Conservation (phyloP, 2,797 vertebrate genomes). For the Lerista edwardsae region DNA sequence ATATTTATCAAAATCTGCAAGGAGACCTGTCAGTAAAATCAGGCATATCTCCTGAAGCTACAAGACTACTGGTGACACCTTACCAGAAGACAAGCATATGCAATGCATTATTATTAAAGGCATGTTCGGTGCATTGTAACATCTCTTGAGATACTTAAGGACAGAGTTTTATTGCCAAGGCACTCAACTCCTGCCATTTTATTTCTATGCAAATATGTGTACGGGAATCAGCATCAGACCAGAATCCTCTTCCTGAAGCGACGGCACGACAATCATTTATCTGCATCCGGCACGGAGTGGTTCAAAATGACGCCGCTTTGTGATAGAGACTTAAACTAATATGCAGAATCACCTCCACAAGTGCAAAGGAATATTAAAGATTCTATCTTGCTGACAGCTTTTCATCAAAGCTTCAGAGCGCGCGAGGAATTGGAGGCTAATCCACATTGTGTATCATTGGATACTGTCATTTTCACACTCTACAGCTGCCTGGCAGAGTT, state of each 20-base stretch:
- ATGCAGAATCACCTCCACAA: constrained; percentile 58
- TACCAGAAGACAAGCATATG: constrained; percentile 28
- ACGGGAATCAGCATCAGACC: constrained; percentile 32
- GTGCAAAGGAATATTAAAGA: constrained; percentile 73
- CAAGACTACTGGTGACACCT: constrained; percentile 31
- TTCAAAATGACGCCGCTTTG: constrained; percentile 28
- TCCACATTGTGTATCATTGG: constrained; percentile 52
- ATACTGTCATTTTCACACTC: constrained; percentile 64
- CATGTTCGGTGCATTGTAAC: constrained; percentile 29
- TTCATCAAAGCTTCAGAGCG: constrained; percentile 51
- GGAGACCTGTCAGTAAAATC: constrained; percentile 30
- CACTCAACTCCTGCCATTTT: constrained; percentile 44
- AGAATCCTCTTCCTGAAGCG: constrained; percentile 21
- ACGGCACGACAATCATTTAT: constrained; percentile 47
- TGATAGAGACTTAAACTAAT: constrained; percentile 65
- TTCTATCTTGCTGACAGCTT: constrained; percentile 67
- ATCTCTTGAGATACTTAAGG: constrained; percentile 37
- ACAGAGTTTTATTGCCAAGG: constrained; percentile 38
- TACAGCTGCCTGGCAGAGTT: constrained; percentile 53
- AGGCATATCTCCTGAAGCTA: not conserved
- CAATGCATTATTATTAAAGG: constrained; percentile 9
- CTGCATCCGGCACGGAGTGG: constrained; percentile 39
- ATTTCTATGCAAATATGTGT: constrained; percentile 48
- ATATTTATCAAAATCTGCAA: constrained; percentile 26
- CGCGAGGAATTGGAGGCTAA: constrained; percentile 57